phyloP scores from a whole-genome alignment of 2,797 vertebrate genomes.

The Melanotaenia maccullochi region DNA sequence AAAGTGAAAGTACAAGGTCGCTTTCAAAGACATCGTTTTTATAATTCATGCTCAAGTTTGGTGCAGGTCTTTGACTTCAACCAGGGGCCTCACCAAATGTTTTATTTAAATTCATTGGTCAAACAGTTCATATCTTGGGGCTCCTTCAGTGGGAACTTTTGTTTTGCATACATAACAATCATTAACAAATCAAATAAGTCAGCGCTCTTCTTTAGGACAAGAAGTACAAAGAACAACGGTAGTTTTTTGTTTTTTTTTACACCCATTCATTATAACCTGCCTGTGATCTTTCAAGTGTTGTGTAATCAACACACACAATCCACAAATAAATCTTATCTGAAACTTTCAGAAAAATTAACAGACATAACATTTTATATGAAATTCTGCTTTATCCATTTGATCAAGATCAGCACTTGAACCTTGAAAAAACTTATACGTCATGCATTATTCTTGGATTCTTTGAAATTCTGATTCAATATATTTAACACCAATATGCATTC shows the following conservation, averaged over 20 bases:
- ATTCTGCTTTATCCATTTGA: slow-evolving; percentile 34
- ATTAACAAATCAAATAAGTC: slow-evolving; percentile 50
- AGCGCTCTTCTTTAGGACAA: slow-evolving; percentile 33
- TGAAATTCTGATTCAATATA: background rate
- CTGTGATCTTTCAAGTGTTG: slow-evolving; percentile 42
- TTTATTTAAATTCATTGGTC: slow-evolving; percentile 70
- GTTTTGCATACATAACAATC: slow-evolving; percentile 47
- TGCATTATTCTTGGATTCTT: background rate
- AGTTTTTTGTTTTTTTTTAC: slow-evolving; percentile 24
- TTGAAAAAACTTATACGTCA: background rate
- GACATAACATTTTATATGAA: slow-evolving; percentile 5
- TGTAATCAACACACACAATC: slow-evolving; percentile 47
- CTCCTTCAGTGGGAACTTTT: slow-evolving; percentile 35
- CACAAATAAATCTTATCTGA: slow-evolving; percentile 44
- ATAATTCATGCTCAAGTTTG: slow-evolving; percentile 76
- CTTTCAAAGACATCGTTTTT: slow-evolving; percentile 75
- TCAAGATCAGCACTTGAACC: slow-evolving; percentile 16
- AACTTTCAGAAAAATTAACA: slow-evolving; percentile 38
- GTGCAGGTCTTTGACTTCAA: slow-evolving; percentile 67
- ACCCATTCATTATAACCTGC: slow-evolving; percentile 26
- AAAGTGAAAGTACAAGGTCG: slow-evolving; percentile 80
- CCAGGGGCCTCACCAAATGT: slow-evolving; percentile 57
- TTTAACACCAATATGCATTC: background rate
- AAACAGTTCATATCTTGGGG: slow-evolving; percentile 51
- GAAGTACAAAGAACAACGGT: slow-evolving; percentile 27